These are phyloP conservation scores for Passer domesticus DNA, from an alignment of 2,113 vertebrate species.

Conservation along the genomic window DNA sequence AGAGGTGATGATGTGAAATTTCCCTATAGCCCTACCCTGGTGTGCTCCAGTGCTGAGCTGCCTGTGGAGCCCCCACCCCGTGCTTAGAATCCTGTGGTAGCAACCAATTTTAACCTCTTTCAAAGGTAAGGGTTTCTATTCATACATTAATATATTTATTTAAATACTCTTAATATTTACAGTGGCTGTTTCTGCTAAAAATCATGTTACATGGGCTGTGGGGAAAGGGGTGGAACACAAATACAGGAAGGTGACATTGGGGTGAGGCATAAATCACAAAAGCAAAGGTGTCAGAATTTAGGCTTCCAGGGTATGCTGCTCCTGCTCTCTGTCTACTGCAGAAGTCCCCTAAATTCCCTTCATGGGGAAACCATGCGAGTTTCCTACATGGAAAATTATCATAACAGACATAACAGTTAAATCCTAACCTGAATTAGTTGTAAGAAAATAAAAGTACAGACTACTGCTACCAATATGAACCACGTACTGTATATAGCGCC, in stretches of 20 bases:
- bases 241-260: not conserved
- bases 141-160: slow-evolving; percentile 18
- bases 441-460: slow-evolving; percentile 34
- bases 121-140: not conserved
- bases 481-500: slow-evolving; percentile 46
- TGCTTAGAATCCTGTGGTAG: not conserved
- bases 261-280: slow-evolving; percentile 1
- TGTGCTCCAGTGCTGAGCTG: not conserved
- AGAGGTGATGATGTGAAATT: not conserved
- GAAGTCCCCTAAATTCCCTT: slow-evolving; percentile 12
- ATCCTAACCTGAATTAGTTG: slow-evolving; percentile 35
- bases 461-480: not conserved
- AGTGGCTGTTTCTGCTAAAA: slow-evolving; percentile 40
- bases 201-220: not conserved
- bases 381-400: slow-evolving; percentile 43
- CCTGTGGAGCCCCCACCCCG: not conserved
- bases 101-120: not conserved
- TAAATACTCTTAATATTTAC: slow-evolving; percentile 51
- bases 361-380: slow-evolving; percentile 14
- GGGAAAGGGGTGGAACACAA: slow-evolving; percentile 14
- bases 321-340: not conserved
- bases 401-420: not conserved
- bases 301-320: not conserved
- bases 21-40: accelerated
- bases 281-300: not conserved